Evolutionary conservation across 2,113 vertebrate genomes (phyloP).

Genomic region (Caranx melampygus): DNA sequence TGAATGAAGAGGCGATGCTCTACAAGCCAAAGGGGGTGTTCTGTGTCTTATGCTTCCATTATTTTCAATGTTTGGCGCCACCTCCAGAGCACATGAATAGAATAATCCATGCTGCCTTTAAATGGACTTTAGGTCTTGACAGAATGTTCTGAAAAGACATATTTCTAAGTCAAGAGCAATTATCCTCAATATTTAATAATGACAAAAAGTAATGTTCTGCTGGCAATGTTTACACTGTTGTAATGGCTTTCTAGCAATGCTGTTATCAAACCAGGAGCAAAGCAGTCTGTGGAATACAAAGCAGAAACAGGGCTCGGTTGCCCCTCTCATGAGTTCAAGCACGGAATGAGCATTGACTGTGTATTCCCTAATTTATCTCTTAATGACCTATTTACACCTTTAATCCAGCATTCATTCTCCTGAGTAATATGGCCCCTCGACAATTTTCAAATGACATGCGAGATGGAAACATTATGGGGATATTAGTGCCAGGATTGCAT

Average conservation of each 20-base stretch:
- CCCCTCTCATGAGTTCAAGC: constrained; percentile 47
- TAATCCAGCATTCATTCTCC: constrained; percentile 59
- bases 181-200: constrained; percentile 62
- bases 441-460: constrained; percentile 28
- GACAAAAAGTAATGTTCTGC: constrained; percentile 49
- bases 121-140: constrained; percentile 32
- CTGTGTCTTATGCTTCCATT: constrained; percentile 5
- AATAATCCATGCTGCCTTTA: constrained; percentile 42
- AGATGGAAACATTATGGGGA: constrained; percentile 19
- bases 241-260: constrained; percentile 56
- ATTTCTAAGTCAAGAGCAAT: constrained; percentile 61
- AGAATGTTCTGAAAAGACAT: constrained; percentile 49
- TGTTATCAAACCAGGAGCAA: constrained; percentile 44
- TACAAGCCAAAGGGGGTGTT: constrained; percentile 5
- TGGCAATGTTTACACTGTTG: constrained; percentile 50
- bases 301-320: constrained; percentile 25
- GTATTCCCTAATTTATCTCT: constrained; percentile 58
- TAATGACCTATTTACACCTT: constrained; percentile 77
- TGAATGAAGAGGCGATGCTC: not conserved
- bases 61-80: constrained; percentile 6
- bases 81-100: constrained; percentile 10
- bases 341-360: constrained; percentile 51
- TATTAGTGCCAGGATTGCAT: constrained; percentile 34
- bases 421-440: constrained; percentile 14
- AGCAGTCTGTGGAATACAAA: constrained; percentile 52